phyloP scores from a whole-genome alignment of 2,113 vertebrate genomes.

The Toxotes jaculatrix region DNA sequence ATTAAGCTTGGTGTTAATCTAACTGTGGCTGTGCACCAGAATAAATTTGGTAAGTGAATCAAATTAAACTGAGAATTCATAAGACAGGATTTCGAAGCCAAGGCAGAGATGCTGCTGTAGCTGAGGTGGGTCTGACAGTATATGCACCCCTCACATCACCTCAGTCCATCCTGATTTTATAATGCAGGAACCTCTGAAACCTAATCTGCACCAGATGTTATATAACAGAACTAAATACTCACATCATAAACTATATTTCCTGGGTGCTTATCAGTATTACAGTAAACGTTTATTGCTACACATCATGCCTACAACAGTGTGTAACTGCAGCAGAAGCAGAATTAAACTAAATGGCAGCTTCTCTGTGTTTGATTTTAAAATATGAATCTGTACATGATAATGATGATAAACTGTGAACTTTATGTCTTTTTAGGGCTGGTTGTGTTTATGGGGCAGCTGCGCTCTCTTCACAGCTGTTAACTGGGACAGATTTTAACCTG shows the following conservation, averaged over 20 bases:
- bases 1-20: not conserved
- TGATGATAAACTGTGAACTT: not conserved
- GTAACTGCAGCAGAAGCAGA: not conserved
- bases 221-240: not conserved
- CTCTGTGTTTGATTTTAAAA: too few relatives aligned
- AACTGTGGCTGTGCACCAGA: too few relatives aligned
- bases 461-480: slow-evolving; percentile 3
- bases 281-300: not conserved
- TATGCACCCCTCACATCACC: not conserved
- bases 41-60: not conserved
- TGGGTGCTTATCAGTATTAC: not conserved
- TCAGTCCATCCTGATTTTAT: slow-evolving; percentile 1
- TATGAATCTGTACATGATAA: not conserved
- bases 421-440: not conserved
- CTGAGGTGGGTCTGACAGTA: not conserved
- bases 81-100: too few relatives aligned
- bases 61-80: not conserved
- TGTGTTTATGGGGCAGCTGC: slow-evolving; percentile 2
- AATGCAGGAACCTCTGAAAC: too few relatives aligned
- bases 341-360: too few relatives aligned
- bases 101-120: too few relatives aligned
- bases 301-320: not conserved
- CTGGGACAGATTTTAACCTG: slow-evolving; percentile 25
- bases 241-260: not conserved
- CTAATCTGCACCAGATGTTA: not conserved